phyloP scores from a whole-genome alignment of 2,888 invertebrate genomes.

The Cantharis rufa region DNA sequence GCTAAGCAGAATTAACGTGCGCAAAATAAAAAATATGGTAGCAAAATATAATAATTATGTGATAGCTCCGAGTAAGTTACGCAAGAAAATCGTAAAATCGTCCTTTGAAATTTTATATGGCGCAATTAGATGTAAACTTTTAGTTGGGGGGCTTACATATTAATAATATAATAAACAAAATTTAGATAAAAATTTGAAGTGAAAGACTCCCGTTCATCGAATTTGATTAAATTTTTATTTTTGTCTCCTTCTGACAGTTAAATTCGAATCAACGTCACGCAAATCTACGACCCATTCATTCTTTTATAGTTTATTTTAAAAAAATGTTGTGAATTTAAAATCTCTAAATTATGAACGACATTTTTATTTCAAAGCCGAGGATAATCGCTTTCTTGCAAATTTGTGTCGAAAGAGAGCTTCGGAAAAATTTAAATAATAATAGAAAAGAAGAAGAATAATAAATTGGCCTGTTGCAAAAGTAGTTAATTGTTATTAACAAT shows the following conservation, averaged over 20 bases:
- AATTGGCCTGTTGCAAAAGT: not conserved
- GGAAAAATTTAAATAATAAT: not conserved
- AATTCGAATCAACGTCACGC: not conserved
- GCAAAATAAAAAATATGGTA: not conserved
- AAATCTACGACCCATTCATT: not conserved
- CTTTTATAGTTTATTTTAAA: not conserved
- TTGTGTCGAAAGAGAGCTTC: not conserved
- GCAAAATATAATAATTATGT: too few relatives aligned
- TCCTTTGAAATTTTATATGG: not conserved
- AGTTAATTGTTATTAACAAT: conserved; percentile 2
- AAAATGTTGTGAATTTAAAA: not conserved
- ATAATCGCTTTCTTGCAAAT: not conserved
- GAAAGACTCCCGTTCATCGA: not conserved
- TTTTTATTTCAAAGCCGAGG: not conserved
- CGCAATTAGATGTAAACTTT: not conserved
- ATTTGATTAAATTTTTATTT: not conserved
- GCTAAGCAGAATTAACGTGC: not conserved
- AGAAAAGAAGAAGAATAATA: not conserved
- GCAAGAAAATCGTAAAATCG: not conserved
- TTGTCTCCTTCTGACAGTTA: not conserved
- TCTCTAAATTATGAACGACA: not conserved
- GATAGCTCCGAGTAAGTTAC: not conserved
- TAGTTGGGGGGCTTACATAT: not conserved
- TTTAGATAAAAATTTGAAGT: not conserved
- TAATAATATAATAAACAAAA: not conserved